These are phyloP conservation scores for Montipora capricornis DNA, from an alignment of 64 coral and sea anemone genomes.

Conservation along the genomic window DNA sequence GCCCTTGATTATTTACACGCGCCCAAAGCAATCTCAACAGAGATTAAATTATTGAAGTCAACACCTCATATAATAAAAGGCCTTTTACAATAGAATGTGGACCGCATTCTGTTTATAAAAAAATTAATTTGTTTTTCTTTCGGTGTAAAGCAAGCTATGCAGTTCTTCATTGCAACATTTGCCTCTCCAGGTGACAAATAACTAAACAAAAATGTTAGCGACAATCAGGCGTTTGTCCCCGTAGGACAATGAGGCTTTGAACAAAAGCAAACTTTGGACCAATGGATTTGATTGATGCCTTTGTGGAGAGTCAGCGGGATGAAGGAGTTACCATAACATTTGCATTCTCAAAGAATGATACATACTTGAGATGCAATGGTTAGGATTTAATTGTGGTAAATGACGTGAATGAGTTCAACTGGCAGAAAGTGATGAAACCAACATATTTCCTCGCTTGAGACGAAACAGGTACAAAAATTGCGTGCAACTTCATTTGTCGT, in stretches of 20 bases:
- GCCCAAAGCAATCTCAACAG: neutral
- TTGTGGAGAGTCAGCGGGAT: neutral
- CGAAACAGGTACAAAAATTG: neutral
- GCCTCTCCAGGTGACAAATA: neutral
- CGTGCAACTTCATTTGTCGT: neutral
- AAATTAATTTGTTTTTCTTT: neutral
- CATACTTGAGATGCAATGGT: conserved; percentile 23
- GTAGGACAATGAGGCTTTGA: neutral
- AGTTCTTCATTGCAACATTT: neutral
- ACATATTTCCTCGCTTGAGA: neutral
- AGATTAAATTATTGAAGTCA: conserved; percentile 15
- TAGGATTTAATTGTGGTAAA: conserved; percentile 28
- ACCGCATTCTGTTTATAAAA: neutral
- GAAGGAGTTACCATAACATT: neutral
- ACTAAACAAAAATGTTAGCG: neutral
- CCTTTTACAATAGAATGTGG: neutral
- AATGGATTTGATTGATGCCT: conserved; percentile 11
- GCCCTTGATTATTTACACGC: neutral
- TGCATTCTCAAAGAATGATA: conserved; percentile 39
- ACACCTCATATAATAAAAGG: neutral
- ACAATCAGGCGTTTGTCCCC: conserved; percentile 9
- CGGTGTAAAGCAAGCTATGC: neutral
- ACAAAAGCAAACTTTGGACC: conserved; percentile 22
- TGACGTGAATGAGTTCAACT: conserved; percentile 17
- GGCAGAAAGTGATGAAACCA: neutral